Evolutionary conservation across 2,888 invertebrate species (phyloP).

Genomic region (Lissocephala sabroskyi): DNA sequence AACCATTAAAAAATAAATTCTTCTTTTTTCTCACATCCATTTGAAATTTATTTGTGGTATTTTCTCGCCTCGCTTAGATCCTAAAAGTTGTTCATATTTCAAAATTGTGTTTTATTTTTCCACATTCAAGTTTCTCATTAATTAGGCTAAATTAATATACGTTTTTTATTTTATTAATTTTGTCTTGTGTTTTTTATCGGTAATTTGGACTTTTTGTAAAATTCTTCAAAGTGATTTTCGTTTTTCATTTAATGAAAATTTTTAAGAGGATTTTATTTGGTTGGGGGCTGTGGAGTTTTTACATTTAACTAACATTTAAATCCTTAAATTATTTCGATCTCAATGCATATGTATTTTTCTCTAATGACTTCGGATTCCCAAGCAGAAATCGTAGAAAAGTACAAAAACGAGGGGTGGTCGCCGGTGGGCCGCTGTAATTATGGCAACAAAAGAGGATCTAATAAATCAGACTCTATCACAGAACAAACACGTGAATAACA

Average conservation of each 20-base stretch:
- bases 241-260: slow-evolving; percentile 15
- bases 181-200: slow-evolving; percentile 30
- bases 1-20: slow-evolving; percentile 4
- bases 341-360: slow-evolving; percentile 40
- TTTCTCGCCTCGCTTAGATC: slow-evolving; percentile 41
- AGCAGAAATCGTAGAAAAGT: background rate
- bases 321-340: slow-evolving; percentile 31
- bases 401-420: slow-evolving; percentile 7
- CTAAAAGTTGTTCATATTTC: slow-evolving; percentile 25
- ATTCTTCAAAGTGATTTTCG: slow-evolving; percentile 48
- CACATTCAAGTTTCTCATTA: slow-evolving; percentile 23
- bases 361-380: too few relatives aligned
- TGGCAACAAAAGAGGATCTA: too few relatives aligned
- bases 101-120: slow-evolving; percentile 16
- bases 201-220: slow-evolving; percentile 60
- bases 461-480: too few relatives aligned
- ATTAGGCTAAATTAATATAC: slow-evolving; percentile 52
- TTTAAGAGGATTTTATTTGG: slow-evolving; percentile 8
- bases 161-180: slow-evolving; percentile 16
- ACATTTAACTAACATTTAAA: slow-evolving; percentile 35
- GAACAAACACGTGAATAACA: too few relatives aligned
- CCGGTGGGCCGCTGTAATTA: too few relatives aligned
- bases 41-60: slow-evolving; percentile 53
- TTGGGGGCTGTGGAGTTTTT: slow-evolving; percentile 12
- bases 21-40: slow-evolving; percentile 45